phyloP scores from a whole-genome alignment of 1,140 invertebrate species.

The Trichonephila clavipes region DNA sequence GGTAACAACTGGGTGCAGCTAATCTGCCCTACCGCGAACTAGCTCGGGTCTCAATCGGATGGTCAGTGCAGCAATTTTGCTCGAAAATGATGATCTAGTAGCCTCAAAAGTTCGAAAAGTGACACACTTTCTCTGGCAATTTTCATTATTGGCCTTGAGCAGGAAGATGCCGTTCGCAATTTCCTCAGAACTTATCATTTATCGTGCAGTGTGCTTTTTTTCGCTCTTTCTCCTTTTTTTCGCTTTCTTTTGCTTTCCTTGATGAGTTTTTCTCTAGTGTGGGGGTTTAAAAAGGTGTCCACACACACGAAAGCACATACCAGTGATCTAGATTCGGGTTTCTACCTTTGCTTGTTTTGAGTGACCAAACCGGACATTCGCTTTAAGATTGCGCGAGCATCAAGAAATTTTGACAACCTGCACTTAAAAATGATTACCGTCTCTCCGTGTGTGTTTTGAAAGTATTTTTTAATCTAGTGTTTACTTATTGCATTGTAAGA shows the following conservation, averaged over 20 bases:
- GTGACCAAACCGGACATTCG: neutral
- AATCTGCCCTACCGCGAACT: neutral
- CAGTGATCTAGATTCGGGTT: conserved; percentile 31
- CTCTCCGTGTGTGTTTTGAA: neutral
- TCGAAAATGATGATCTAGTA: conserved; percentile 29
- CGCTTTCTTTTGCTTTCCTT: neutral
- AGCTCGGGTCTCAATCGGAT: neutral
- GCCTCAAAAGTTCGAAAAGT: conserved; percentile 31
- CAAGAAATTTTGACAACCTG: conserved; percentile 14
- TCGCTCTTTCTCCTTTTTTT: neutral
- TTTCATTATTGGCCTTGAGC: neutral
- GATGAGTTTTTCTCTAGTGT: neutral
- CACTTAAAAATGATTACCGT: neutral
- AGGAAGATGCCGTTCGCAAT: neutral
- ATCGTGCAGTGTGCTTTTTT: neutral
- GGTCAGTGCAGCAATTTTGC: neutral
- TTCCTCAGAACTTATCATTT: neutral
- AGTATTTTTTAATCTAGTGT: neutral
- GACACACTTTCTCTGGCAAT: conserved; percentile 48
- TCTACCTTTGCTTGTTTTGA: neutral
- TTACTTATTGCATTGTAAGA: neutral
- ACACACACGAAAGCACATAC: neutral
- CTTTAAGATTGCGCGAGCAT: neutral
- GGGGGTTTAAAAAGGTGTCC: neutral
- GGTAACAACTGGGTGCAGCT: neutral